Base-by-base conservation (phyloP, 2,113 vertebrate genomes). In the Bolborhynchus lineola region DNA sequence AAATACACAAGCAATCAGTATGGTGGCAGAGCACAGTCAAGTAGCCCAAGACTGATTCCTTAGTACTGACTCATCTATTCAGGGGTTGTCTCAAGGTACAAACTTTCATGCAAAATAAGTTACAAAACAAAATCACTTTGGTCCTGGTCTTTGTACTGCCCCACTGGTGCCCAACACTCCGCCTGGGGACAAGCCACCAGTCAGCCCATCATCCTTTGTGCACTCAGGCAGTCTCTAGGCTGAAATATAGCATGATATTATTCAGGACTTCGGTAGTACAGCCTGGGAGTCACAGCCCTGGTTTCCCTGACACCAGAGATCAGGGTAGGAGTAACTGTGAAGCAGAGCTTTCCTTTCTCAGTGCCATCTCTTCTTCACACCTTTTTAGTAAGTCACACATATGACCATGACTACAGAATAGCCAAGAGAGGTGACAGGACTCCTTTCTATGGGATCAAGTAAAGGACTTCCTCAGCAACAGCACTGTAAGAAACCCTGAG, bases 251-350 rank as follows among this genome's bases (percentile, higher is more conserved):
- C 63, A 59, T 0, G 4, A 37, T 20, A 18, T 1, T 1, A 24
- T 1, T 2, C 28, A 33, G 39, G 42, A 31, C 67, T 50, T 41
- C 5, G 31, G 15, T 3, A 7, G 28, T 11, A n/a, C 2, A 1
- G 3, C 29, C 33, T 0, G 33, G 70, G 46, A 79, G 31, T 23
- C 49, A 28, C 0, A 5, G 49, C 29, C 46, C 29, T 74, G 81
- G 12, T 41, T 14, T 18, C 55, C 28, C 10, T 10, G 41, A 16
- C 9, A 17, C 31, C 39, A 13, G 42, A 7, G 10, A 14, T 25
- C 0, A 3, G 52, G 75, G 10, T 28, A 60, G 35, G 69, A 41
- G 3, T 12, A 26, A 8, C 44, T 28, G 57, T 23, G 71, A 42
- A 55, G 67, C 11, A 44, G 26, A 77, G 19, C 47, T n/a, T 13